Evolutionary conservation across 2,888 invertebrate genomes (phyloP), one percentile per base, ranked within the genome.

Genomic region (Ganaspis brasiliensis): DNA sequence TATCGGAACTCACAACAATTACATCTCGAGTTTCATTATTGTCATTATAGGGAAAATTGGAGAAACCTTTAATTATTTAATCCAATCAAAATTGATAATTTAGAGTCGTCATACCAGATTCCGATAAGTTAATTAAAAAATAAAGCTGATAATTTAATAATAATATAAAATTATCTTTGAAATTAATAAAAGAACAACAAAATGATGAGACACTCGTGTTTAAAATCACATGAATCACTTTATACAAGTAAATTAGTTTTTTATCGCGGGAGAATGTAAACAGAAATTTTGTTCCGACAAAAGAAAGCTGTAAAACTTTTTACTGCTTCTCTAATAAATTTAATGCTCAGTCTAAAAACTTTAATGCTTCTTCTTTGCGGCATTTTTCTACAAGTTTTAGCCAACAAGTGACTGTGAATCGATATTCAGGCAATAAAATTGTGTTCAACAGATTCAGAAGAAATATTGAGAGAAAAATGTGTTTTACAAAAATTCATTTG

Each of bases 301-400:
- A 45, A 67, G 67, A 45, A 45, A 14, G 67, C 40, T 67, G 67
- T 67, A 67, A 45, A 67, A 67, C 9, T n/a, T n/a, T 67, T 67
- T 67, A 67, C 45, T 67, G 45, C 45, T 10, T 24, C 67, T 40
- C 45, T 67, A 67, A 67, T 45, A 67, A 67, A 67, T 45, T 40
- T 67, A 45, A 31, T 67, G 4, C 14, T n/a, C 63, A n/a, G 12
- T 37, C 40, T 45, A 67, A 24, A 67, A 67, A 12, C 37, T 40
- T 45, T 40, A 67, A 45, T 45, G 67, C 24, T 26, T n/a, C 40
- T 24, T 67, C 24, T n/a, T 0, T 67, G 21, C 21, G 35, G 37
- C 24, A 67, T 45, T 37, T 24, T 45, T 26, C 40, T 10, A 63
- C 35, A 24, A 10, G 16, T 40, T 52, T 52, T 52, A 14, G 12